A percentile compares a stretch with the other conserved stretches of the same genome.
Evolutionary conservation across 2,797 vertebrate species (phyloP).

Genomic region (Octomys mimax): DNA sequence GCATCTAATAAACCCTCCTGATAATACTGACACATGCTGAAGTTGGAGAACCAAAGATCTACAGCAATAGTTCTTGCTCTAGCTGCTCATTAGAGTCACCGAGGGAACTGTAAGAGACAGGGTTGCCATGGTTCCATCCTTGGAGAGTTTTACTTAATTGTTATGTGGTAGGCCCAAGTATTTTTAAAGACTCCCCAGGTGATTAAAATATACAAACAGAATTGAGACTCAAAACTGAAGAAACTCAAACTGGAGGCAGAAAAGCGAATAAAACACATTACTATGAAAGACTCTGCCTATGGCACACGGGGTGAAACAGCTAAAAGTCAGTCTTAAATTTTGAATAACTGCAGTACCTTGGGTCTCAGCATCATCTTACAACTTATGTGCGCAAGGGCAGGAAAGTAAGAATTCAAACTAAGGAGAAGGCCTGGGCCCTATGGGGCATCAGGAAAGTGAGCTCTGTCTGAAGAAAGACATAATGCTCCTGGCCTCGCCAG

Average conservation of each 20-base stretch:
- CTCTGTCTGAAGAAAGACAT: neutral
- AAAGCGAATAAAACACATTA: conserved; percentile 45
- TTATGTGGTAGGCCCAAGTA: conserved; percentile 56
- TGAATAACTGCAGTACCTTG: neutral
- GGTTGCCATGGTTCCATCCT: conserved; percentile 68
- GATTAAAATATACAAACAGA: conserved; percentile 71
- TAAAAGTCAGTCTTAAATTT: neutral
- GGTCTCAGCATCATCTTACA: neutral
- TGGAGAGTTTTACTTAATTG: conserved; percentile 78
- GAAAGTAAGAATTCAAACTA: neutral
- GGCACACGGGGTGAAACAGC: neutral
- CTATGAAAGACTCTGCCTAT: neutral
- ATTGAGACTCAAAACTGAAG: conserved; percentile 30
- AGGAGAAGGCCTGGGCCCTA: neutral
- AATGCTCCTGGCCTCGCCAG: neutral
- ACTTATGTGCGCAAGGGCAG: neutral
- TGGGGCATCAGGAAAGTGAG: neutral
- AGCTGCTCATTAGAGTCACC: conserved; percentile 75
- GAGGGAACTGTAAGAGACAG: conserved; percentile 59
- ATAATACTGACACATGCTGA: conserved; percentile 48
- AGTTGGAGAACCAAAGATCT: conserved; percentile 61
- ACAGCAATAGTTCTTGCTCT: conserved; percentile 51
- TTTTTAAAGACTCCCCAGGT: conserved; percentile 71
- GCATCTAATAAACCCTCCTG: conserved; percentile 48
- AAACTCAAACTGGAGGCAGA: conserved; percentile 43